Evolutionary conservation across 2,113 vertebrate genomes (phyloP).

Genomic region (Istiophorus platypterus): DNA sequence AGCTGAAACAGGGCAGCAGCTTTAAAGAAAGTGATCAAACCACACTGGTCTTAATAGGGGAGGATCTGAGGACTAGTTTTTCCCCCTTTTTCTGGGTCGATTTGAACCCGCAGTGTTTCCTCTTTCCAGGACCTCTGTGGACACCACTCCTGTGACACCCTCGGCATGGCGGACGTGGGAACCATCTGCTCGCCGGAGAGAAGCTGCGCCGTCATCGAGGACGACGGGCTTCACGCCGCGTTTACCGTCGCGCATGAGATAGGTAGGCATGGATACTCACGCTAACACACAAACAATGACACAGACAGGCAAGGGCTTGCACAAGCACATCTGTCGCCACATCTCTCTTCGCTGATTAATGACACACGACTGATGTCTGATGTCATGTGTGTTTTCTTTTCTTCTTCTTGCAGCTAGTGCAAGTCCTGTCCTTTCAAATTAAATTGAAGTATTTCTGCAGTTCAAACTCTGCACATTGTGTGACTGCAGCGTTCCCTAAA

Average conservation of each 20-base stretch:
- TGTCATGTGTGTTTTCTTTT: conserved; percentile 48
- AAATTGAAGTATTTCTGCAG: too few relatives aligned
- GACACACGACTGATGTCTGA: background rate
- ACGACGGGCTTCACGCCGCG: conserved; percentile 97
- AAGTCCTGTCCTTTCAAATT: background rate
- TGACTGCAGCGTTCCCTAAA: background rate
- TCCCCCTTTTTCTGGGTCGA: background rate
- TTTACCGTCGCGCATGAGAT: conserved; percentile 99
- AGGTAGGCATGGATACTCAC: conserved; percentile 80
- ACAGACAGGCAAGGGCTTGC: conserved; percentile 22
- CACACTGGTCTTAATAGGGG: too few relatives aligned
- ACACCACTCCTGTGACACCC: conserved; percentile 98
- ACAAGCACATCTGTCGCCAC: conserved; percentile 45
- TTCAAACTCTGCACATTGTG: background rate
- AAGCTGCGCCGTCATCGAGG: conserved; percentile 99
- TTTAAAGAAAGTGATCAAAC: too few relatives aligned
- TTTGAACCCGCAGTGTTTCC: background rate
- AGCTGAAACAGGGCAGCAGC: too few relatives aligned
- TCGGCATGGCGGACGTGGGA: conserved; percentile 99
- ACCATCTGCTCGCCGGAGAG: conserved; percentile 98
- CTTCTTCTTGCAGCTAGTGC: conserved; percentile 27
- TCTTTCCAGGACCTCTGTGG: conserved; percentile 94
- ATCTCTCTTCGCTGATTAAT: conserved; percentile 24
- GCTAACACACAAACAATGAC: conserved; percentile 1
- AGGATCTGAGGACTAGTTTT: background rate